These are phyloP conservation scores for Pantherophis alleghaniensis DNA, from an alignment of 2,797 vertebrate genomes.

Conservation along the genomic window DNA sequence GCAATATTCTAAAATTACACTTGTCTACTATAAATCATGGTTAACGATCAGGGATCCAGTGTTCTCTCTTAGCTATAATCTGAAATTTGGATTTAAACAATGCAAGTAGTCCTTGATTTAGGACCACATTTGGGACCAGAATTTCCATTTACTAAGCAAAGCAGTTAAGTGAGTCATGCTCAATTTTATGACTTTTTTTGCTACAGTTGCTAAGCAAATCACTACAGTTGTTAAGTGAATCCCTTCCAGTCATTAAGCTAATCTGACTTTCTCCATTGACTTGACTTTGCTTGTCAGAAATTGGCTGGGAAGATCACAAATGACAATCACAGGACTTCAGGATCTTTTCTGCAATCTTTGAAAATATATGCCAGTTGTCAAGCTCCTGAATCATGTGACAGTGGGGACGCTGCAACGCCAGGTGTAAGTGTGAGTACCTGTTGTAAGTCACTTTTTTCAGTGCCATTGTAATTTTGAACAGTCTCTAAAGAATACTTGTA, in stretches of 20 bases:
- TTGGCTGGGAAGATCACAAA: background rate
- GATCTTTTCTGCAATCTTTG: background rate
- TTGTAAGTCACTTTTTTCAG: background rate
- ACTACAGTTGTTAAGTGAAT: background rate
- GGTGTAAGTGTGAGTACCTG: background rate
- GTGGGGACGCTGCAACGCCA: background rate
- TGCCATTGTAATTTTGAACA: background rate
- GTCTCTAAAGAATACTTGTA: background rate
- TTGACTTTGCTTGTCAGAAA: background rate
- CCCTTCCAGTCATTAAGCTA: background rate
- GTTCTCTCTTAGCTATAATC: background rate
- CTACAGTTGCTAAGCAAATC: background rate
- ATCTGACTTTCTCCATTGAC: background rate
- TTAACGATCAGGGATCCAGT: background rate
- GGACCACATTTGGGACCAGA: background rate
- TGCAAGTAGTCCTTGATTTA: background rate
- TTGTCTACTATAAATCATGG: background rate
- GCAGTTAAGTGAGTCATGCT: background rate
- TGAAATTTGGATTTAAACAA: background rate
- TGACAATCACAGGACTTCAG: background rate
- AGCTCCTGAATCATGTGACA: background rate
- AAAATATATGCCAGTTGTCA: background rate
- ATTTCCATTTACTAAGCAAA: background rate
- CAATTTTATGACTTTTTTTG: background rate
- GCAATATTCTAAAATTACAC: background rate